Evolutionary conservation across 2,113 vertebrate genomes (phyloP), one percentile per base, ranked within the genome.

Genomic region (Bagarius yarrelli): DNA sequence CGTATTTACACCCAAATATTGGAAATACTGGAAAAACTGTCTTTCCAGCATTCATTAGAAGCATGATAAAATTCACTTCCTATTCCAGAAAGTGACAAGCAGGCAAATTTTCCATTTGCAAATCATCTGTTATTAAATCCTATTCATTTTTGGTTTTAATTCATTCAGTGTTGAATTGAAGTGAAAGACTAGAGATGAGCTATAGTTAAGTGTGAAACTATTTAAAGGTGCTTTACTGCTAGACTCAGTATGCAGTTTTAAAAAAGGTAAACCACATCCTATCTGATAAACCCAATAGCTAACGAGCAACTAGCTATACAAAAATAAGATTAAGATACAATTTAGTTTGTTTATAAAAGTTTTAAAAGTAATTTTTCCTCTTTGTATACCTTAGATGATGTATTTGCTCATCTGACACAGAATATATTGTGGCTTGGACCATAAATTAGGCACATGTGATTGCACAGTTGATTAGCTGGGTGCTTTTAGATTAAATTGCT

Each of bases 381-480:
- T 23, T 23, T 8, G 60, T 36, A 21, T 30, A 59, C 27, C 27
- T 59, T 32, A 56, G 15, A 56, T 27, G 15, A 47, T 47, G 13
- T 73, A 27, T 73, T 81, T 84, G 53, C 80, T 85, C 79, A 85
- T 69, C 47, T 69, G 83, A 40, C 80, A 27, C 27, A 47, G 64
- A 86, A 75, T n/a, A 47, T 40, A 84, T 76, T 78, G 61, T 63
- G 79, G 47, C 60, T 79, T 21, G 47, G 79, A 67, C 64, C 78
- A 84, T 86, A 81, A 81, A 84, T 84, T 86, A 78, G 55, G 25
- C 66, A 57, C 71, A 82, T 77, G 59, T 34, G 83, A 56, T 64
- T 80, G 74, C 57, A 77, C 78, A 76, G 76, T 81, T 84, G 83
- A 86, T 83, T 84, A 85, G 83, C 61, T 78, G 55, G 70, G 67